These are phyloP conservation scores for Zophobas atratus DNA, from an alignment of 1,140 invertebrate genomes.

Conservation along the genomic window DNA sequence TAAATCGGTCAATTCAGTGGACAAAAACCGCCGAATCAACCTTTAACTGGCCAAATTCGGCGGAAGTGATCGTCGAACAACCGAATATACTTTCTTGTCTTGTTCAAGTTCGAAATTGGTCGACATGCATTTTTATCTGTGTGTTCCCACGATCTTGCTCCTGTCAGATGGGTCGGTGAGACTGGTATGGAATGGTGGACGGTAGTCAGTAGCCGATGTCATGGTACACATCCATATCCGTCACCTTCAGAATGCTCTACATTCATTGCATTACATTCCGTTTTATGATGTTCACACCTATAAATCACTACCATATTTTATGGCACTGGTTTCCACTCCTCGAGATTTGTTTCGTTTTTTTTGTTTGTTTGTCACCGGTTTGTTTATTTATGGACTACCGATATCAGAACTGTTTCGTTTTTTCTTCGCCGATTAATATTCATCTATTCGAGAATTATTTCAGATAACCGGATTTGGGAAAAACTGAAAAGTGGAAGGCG, in stretches of 20 bases:
- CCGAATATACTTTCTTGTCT: background rate
- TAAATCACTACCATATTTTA: constrained; percentile 45
- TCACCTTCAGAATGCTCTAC: constrained; percentile 48
- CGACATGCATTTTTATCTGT: constrained; percentile 35
- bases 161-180: constrained; percentile 27
- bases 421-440: constrained; percentile 3
- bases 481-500: background rate
- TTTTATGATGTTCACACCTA: constrained; percentile 49
- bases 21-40: too few relatives aligned
- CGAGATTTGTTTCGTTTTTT: constrained; percentile 7
- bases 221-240: constrained; percentile 49
- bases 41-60: too few relatives aligned
- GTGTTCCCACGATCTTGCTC: constrained; percentile 44
- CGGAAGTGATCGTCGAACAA: background rate
- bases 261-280: constrained; percentile 47
- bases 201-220: constrained; percentile 46
- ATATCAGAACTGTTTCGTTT: background rate
- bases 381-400: constrained; percentile 35
- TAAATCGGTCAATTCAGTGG: too few relatives aligned
- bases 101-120: constrained; percentile 20
- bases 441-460: background rate
- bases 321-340: constrained; percentile 38
- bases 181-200: constrained; percentile 43
- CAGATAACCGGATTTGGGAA: constrained; percentile 17
- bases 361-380: background rate